Evolutionary conservation across 2,888 invertebrate genomes (phyloP), one percentile per base, ranked within the genome.

Genomic region (Stratiomys singularior): DNA sequence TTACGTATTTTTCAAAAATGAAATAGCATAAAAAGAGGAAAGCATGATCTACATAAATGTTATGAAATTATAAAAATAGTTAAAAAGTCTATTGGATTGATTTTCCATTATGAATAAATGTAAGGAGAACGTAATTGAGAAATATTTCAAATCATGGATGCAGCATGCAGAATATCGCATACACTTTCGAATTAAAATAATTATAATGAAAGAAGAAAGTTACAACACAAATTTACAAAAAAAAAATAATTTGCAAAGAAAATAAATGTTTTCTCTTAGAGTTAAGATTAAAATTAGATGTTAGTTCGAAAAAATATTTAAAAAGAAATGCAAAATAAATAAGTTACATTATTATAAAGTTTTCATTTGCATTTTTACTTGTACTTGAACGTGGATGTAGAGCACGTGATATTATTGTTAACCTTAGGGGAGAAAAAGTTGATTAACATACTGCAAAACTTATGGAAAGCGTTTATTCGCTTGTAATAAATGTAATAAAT

Each of bases 401-500:
- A 37, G 37, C n/a, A n/a, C n/a, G 37, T 37, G 37, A 37, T 5
- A 37, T 37, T 37, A 37, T 37, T 37, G 37, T 47, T 71, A 23
- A 46, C 18, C 25, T 21, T 47, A 71, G 21, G 46, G 1, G 80
- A 76, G 69, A 78, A 76, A 67, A 77, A 63, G 11, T 63, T 27
- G 47, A 56, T 56, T 77, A 67, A 77, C 3, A 37, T 9, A 79
- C 52, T 76, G 37, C 64, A 79, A 79, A 79, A 79, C 74, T 77
- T 77, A 77, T 78, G 77, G 79, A 77, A 79, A 79, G 63, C 77
- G 74, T 78, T 77, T 78, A 79, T 78, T 78, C 72, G 76, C 76
- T 78, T 78, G 78, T 78, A 77, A 79, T 76, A 74, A 79, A 63
- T 77, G 64, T 71, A 78, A n/a, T n/a, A n/a, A n/a, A n/a, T n/a